Base-by-base conservation (phyloP, 2,113 vertebrate genomes). In the Chunga burmeisteri region DNA sequence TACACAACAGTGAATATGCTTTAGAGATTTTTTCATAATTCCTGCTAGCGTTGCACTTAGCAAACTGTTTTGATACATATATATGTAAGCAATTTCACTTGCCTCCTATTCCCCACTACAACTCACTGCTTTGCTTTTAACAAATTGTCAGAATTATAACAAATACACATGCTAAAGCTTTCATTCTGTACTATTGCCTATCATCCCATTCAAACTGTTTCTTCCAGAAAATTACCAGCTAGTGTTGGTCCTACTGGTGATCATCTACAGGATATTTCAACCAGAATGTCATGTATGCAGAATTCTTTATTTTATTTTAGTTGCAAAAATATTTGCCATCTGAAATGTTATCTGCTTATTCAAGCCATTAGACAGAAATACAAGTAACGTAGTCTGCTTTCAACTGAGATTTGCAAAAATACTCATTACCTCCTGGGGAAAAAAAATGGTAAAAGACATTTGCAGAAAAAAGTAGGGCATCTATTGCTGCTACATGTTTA, bases 381-480 rank as follows among this genome's bases (percentile, higher is more conserved):
- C 2, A 55, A 56, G 49, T 27, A 55, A 77, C 27, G 55, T 18
- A 66, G 46, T 86, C 42, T 92, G 72, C 72, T 93, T 84, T 91
- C 38, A 72, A 42, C 15, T 11, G 46, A 63, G 62, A 56, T 86
- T 81, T 93, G 38, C 50, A 86, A 58, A 94, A 86, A 81, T 50
- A 49, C 17, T 96, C 22, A 22, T 42, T 63, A 67, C 59, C n/a
- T 91, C 46, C 50, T 63, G 34, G 25, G 53, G 10, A 16, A 40
- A 79, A 89, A 80, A 49, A 55, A 66, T 9, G 40, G 50, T 72
- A 73, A 82, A 88, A 90, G 17, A 74, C 52, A 47, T 71, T 85
- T 81, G 73, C 70, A 87, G 92, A 68, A 78, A 81, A 92, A 94
- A 91, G 63, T 94, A 95, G 95, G 91, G 38, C 91, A 96, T 87